These are phyloP conservation scores for Drosophila subobscura DNA, from an alignment of 1,140 invertebrate species.

Conservation along the genomic window DNA sequence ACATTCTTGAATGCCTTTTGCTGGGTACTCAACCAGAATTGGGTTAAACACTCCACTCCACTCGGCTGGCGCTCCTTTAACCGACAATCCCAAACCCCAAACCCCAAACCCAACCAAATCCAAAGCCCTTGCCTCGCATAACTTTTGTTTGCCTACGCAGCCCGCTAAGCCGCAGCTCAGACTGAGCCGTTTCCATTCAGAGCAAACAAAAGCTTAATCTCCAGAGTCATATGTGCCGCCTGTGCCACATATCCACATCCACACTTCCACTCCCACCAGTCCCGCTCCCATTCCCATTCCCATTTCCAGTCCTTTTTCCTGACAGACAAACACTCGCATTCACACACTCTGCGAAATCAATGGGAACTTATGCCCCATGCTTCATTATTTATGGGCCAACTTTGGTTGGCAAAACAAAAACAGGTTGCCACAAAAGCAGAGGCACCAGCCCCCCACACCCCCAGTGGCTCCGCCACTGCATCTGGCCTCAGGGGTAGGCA, in stretches of 20 bases:
- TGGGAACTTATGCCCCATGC: constrained; percentile 66
- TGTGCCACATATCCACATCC: constrained; percentile 10
- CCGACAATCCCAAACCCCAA: constrained; percentile 5
- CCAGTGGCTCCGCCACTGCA: background rate
- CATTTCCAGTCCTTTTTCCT: background rate
- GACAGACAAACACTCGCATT: constrained; percentile 27
- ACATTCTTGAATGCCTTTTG: too few relatives aligned
- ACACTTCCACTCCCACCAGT: constrained; percentile 10
- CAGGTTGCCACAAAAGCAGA: constrained; percentile 52
- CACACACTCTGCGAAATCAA: constrained; percentile 65
- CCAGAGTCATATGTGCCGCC: constrained; percentile 69
- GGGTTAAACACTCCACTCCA: constrained; percentile 35
- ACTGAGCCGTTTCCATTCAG: constrained; percentile 52
- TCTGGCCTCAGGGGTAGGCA: constrained; percentile 1
- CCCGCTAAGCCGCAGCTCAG: constrained; percentile 71
- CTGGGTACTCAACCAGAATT: constrained; percentile 28
- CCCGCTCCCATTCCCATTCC: background rate
- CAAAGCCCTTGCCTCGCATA: constrained; percentile 11
- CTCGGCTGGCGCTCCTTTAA: background rate
- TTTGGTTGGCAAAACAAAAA: constrained; percentile 62
- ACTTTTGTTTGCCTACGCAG: constrained; percentile 62
- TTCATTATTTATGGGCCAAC: constrained; percentile 73
- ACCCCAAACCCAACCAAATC: too few relatives aligned
- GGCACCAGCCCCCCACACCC: background rate
- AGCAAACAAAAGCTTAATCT: constrained; percentile 80